phyloP scores from a whole-genome alignment of 2,797 vertebrate genomes.

The Chanos chanos region DNA sequence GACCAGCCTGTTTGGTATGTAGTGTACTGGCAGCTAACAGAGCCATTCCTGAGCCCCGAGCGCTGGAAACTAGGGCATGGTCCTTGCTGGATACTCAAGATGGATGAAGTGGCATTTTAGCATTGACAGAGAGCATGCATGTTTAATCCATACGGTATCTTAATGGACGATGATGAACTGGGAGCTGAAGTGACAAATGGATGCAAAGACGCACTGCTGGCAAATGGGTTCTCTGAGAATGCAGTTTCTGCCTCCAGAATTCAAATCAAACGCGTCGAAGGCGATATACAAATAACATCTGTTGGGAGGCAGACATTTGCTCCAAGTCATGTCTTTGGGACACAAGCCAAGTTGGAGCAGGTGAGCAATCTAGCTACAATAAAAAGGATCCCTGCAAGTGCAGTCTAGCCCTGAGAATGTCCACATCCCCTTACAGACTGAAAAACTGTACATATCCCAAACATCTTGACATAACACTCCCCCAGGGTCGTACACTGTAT shows the following conservation, averaged over 20 bases:
- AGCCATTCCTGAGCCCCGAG: not conserved
- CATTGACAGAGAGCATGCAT: slow-evolving; percentile 4
- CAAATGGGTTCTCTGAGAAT: not conserved
- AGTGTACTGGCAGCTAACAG: not conserved
- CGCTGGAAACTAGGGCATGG: not conserved
- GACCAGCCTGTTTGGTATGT: slow-evolving; percentile 30
- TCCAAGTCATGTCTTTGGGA: too few relatives aligned
- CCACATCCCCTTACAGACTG: not conserved
- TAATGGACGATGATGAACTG: too few relatives aligned
- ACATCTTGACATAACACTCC: not conserved
- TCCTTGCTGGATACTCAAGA: slow-evolving; percentile 1
- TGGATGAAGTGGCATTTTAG: not conserved
- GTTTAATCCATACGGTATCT: slow-evolving; percentile 2
- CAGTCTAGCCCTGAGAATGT: not conserved
- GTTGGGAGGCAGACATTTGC: too few relatives aligned
- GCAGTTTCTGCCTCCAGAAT: too few relatives aligned
- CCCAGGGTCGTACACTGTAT: too few relatives aligned
- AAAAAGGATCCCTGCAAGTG: too few relatives aligned
- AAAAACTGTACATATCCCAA: not conserved
- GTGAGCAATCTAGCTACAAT: too few relatives aligned
- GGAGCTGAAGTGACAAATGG: not conserved
- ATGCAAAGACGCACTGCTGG: not conserved
- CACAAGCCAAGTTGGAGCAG: too few relatives aligned
- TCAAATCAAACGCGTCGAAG: too few relatives aligned
- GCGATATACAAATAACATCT: too few relatives aligned